A percentile compares a stretch with the other conserved stretches of the same genome.
phyloP scores from a whole-genome alignment of 2,888 invertebrate genomes.

The Synergus japonicus region DNA sequence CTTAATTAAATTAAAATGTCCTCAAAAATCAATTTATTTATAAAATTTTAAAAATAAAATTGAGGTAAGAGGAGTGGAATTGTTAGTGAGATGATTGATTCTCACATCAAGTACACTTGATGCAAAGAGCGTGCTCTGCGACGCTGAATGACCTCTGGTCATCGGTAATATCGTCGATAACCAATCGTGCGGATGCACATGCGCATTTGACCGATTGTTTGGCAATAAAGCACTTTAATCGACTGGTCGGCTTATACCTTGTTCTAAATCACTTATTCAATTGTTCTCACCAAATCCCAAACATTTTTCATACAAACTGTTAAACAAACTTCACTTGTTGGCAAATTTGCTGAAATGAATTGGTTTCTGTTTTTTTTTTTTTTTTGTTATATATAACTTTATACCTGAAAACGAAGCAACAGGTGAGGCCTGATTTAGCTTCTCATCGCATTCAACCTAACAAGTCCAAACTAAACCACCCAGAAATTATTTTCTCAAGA shows the following conservation, averaged over 20 bases:
- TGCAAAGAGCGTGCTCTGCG: slow-evolving; percentile 9
- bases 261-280: neutral
- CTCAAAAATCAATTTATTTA: too few species aligned
- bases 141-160: slow-evolving; percentile 30
- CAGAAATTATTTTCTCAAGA: neutral
- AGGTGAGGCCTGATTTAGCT: neutral
- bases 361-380: neutral
- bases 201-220: slow-evolving; percentile 20
- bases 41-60: too few species aligned
- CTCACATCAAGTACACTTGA: slow-evolving; percentile 1
- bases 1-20: too few species aligned
- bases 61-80: neutral
- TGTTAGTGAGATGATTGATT: slow-evolving; percentile 16
- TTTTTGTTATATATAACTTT: neutral
- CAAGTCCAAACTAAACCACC: neutral
- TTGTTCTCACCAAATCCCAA: neutral
- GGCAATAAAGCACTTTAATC: neutral
- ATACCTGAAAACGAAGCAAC: neutral
- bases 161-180: slow-evolving; percentile 40
- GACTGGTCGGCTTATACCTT: slow-evolving; percentile 15
- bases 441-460: neutral
- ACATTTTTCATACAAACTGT: neutral
- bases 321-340: neutral
- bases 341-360: neutral
- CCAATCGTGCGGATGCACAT: slow-evolving; percentile 37